Conservation (phyloP, 2,797 vertebrate species). For the Lycodopsis pacificus region DNA sequence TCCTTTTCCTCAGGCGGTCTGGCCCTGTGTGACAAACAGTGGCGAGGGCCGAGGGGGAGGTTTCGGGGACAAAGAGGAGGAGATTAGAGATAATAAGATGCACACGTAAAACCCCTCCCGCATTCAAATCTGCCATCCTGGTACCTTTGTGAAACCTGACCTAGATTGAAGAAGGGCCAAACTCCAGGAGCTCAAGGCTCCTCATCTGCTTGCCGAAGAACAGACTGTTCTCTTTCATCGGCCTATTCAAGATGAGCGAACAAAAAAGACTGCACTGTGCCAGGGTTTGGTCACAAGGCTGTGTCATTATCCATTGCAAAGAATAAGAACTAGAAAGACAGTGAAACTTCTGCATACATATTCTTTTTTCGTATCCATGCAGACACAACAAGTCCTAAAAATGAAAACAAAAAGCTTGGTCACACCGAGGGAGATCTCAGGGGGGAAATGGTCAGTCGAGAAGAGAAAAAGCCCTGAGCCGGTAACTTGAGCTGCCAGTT, state of each 20-base stretch:
- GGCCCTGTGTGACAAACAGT: constrained; percentile 39
- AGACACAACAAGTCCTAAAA: constrained; percentile 12
- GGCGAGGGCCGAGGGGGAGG: background rate
- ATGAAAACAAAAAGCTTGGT: background rate
- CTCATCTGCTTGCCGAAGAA: constrained; percentile 59
- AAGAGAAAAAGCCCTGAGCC: background rate
- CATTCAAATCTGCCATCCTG: constrained; percentile 56
- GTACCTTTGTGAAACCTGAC: constrained; percentile 79
- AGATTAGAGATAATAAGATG: constrained; percentile 66
- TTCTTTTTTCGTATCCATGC: background rate
- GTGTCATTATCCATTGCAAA: background rate
- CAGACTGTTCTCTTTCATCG: constrained; percentile 62
- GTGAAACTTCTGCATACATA: background rate
- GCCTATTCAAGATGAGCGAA: constrained; percentile 52
- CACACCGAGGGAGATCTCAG: background rate
- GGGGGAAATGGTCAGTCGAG: background rate
- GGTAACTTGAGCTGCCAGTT: constrained; percentile 65
- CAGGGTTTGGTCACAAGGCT: constrained; percentile 56
- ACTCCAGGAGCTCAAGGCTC: constrained; percentile 64
- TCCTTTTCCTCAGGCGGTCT: constrained; percentile 60
- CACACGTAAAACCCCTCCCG: constrained; percentile 60
- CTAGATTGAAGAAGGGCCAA: constrained; percentile 74
- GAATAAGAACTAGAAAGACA: background rate
- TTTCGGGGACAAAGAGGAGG: constrained; percentile 47
- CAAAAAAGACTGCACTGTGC: constrained; percentile 41